Evolutionary conservation across 2,888 invertebrate genomes (phyloP), one percentile per base, ranked within the genome.

Genomic region (Acanthosoma haemorrhoidale): DNA sequence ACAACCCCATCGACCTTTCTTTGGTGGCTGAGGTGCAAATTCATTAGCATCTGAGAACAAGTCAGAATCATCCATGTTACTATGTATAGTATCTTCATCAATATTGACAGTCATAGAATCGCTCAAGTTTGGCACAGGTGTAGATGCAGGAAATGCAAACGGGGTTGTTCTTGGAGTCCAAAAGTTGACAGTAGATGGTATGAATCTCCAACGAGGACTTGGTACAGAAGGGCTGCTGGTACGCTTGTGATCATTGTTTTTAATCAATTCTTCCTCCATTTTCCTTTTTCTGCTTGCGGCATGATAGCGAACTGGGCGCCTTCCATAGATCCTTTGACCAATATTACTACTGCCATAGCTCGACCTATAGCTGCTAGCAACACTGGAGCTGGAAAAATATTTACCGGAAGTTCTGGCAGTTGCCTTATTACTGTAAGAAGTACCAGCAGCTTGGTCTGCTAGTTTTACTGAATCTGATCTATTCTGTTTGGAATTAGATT

Each of bases 131-230:
- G 32, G 43, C 15, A 67, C 9, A 6, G 51, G 57, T 4, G 43
- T 67, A 13, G 43, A 31, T 4, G 67, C 31, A 34, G 67, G 34
- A 36, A 51, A 51, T 18, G 13, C 11, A 67, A 18, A 51, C 16
- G 51, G 67, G 18, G 67, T 67, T 11, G 36, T 64, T 64, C 64
- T 64, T 39, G 64, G 64, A 13, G 68, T 31, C 64, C 63, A 63
- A 18, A 70, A 41, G 2, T 43, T 25, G n/a, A 64, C n/a, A 13
- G 41, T 25, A 5, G 64, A 29, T 1, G 64, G 32, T 4, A 70
- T 18, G 25, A 59, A 70, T 51, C 58, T 66, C 70, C 70, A 70
- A n/a, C 66, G 51, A 29, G 70, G 70, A 21, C 70, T 70, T 16
- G 43, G 39, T 13, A 57, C 25, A 39, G 70, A 70, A 29, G 67